phyloP scores from a whole-genome alignment of 2,113 vertebrate species.

The Cyphomyrus plagiostoma region DNA sequence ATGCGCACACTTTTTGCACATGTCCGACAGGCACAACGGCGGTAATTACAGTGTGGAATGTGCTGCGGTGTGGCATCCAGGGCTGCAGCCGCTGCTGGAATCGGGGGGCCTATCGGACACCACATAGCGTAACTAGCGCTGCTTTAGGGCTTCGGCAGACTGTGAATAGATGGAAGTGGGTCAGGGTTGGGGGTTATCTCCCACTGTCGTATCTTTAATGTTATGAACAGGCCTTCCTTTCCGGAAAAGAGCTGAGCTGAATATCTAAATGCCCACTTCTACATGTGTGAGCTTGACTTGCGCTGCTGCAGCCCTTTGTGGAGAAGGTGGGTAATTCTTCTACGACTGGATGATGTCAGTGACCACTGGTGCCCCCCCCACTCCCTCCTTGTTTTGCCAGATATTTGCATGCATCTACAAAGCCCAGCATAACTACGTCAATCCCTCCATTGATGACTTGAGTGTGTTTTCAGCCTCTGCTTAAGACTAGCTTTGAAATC shows the following conservation, averaged over 20 bases:
- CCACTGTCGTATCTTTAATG: conserved; percentile 41
- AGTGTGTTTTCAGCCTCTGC: background rate
- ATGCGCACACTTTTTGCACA: conserved; percentile 16
- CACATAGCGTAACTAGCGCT: conserved; percentile 46
- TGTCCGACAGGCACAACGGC: conserved; percentile 56
- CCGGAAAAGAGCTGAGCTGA: conserved; percentile 48
- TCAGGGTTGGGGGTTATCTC: conserved; percentile 52
- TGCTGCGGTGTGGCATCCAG: conserved; percentile 62
- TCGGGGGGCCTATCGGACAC: conserved; percentile 57
- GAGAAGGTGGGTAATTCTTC: conserved; percentile 16
- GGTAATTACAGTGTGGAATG: conserved; percentile 60
- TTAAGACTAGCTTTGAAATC: conserved; percentile 37
- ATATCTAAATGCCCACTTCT: conserved; percentile 30
- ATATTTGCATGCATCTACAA: background rate
- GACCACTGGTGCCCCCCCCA: conserved; percentile 2
- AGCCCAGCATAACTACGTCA: background rate
- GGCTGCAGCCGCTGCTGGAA: conserved; percentile 64
- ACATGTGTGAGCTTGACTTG: conserved; percentile 29
- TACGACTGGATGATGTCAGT: conserved; percentile 3
- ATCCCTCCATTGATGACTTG: background rate
- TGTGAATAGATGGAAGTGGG: conserved; percentile 60
- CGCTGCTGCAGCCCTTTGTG: background rate
- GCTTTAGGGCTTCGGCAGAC: conserved; percentile 40
- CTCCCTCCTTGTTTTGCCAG: conserved; percentile 14
- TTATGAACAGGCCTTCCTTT: conserved; percentile 51